A percentile compares a stretch with the other conserved stretches of the same genome.
phyloP scores from a whole-genome alignment of 2,797 vertebrate species.

The Prionace glauca region DNA sequence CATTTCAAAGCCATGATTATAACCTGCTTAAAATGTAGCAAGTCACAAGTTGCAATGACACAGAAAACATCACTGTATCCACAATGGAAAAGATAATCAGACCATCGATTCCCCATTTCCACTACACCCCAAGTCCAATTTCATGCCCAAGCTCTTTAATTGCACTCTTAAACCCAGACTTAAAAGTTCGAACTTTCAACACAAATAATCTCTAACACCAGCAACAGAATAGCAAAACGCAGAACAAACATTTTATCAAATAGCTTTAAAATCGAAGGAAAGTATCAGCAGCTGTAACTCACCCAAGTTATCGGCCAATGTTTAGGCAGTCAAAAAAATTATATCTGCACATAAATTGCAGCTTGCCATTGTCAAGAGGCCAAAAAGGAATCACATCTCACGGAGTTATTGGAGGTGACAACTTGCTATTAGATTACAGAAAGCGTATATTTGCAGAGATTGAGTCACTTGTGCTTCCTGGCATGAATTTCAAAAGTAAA shows the following conservation, averaged over 20 bases:
- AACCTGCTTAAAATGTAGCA: background rate
- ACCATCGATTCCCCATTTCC: too few relatives aligned
- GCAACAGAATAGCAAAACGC: background rate
- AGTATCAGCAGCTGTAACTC: too few relatives aligned
- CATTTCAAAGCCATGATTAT: background rate
- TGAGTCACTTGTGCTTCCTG: constrained; percentile 3
- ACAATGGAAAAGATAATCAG: background rate
- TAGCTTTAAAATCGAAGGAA: background rate
- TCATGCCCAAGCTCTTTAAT: background rate
- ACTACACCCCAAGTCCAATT: background rate
- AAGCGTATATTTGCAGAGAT: background rate
- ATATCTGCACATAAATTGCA: background rate
- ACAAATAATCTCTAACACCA: background rate
- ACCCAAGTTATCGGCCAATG: background rate
- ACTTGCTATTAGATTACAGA: constrained; percentile 25
- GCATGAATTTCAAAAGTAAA: constrained; percentile 14
- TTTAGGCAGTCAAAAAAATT: background rate
- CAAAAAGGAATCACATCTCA: constrained; percentile 1
- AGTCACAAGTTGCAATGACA: background rate
- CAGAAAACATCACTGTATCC: background rate
- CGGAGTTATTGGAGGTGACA: constrained; percentile 11
- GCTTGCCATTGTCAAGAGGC: constrained; percentile 4
- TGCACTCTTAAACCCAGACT: background rate
- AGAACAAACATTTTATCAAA: background rate
- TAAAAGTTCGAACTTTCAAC: background rate